Percentiles rank a stretch among this genome's conserved stretches.
These are phyloP conservation scores for Encarsia formosa DNA, from an alignment of 2,888 invertebrate species.

Conservation along the genomic window DNA sequence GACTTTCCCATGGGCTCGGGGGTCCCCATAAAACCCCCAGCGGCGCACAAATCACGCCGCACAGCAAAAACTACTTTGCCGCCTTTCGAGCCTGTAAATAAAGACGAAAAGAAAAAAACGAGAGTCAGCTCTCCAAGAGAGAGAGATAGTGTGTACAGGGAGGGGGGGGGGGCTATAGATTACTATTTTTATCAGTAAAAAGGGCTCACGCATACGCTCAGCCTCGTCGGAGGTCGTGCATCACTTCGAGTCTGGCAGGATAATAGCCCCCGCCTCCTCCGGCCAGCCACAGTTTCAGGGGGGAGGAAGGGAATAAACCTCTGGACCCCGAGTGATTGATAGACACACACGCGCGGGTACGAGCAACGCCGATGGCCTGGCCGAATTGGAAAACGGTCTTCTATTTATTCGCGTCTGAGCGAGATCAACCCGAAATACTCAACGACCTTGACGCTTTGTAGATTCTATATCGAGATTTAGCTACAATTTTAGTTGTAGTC, in stretches of 20 bases:
- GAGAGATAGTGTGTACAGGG: constrained; percentile 2
- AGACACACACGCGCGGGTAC: constrained; percentile 35
- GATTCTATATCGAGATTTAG: too few relatives aligned
- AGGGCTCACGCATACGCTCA: not conserved
- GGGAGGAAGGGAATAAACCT: constrained; percentile 9
- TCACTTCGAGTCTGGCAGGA: constrained; percentile 49
- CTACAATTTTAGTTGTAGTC: too few relatives aligned
- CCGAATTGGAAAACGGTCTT: not conserved
- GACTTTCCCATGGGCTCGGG: not conserved
- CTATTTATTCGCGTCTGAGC: constrained; percentile 20
- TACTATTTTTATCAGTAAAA: constrained; percentile 27
- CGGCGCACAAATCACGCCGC: not conserved
- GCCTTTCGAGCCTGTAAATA: not conserved
- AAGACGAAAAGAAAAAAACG: not conserved
- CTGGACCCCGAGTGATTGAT: constrained; percentile 44
- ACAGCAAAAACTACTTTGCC: not conserved
- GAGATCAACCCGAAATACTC: too few relatives aligned
- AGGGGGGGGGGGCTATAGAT: constrained; percentile 12
- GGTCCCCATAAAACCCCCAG: not conserved
- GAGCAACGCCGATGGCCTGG: not conserved
- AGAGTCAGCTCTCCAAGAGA: not conserved
- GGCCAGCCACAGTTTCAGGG: constrained; percentile 18
- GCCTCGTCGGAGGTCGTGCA: constrained; percentile 45
- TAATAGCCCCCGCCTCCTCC: constrained; percentile 45
- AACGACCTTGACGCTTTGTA: too few relatives aligned